Evolutionary conservation across 2,113 vertebrate genomes (phyloP).

Genomic region (Chamaetylas fuelleborni): DNA sequence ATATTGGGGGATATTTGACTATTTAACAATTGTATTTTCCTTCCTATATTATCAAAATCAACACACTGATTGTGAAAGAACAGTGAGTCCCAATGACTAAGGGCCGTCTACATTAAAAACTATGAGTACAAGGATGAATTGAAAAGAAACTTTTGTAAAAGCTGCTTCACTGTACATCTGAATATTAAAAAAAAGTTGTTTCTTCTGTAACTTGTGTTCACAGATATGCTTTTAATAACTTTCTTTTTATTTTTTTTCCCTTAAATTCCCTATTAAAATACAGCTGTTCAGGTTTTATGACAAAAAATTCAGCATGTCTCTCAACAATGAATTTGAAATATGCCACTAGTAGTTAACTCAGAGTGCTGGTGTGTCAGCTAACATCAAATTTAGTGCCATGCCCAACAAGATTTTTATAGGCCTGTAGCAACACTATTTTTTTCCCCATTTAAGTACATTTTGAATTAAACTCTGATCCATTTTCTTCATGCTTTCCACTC

Average conservation of each 20-base stretch:
- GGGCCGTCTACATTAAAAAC: neutral
- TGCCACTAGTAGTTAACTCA: neutral
- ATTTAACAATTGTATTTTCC: neutral
- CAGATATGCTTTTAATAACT: neutral
- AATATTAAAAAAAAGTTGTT: neutral
- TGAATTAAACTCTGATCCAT: neutral
- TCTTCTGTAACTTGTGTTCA: neutral
- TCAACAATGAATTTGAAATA: conserved; percentile 1
- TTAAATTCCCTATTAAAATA: neutral
- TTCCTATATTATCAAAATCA: neutral
- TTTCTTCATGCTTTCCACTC: neutral
- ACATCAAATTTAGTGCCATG: neutral
- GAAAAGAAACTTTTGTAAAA: neutral
- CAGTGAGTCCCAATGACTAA: neutral
- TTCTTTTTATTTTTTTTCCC: too few species aligned
- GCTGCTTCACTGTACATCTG: neutral
- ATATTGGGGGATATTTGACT: neutral
- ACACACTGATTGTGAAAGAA: neutral
- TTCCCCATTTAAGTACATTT: neutral
- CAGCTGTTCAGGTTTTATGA: neutral
- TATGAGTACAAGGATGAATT: neutral
- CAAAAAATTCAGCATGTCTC: neutral
- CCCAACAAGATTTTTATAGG: neutral
- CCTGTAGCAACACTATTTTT: neutral
- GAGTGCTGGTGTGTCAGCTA: neutral